Percentiles rank a stretch among this genome's conserved stretches.
These are phyloP conservation scores for Montifringilla adamsi DNA, from an alignment of 2,113 vertebrate species.

Conservation along the genomic window DNA sequence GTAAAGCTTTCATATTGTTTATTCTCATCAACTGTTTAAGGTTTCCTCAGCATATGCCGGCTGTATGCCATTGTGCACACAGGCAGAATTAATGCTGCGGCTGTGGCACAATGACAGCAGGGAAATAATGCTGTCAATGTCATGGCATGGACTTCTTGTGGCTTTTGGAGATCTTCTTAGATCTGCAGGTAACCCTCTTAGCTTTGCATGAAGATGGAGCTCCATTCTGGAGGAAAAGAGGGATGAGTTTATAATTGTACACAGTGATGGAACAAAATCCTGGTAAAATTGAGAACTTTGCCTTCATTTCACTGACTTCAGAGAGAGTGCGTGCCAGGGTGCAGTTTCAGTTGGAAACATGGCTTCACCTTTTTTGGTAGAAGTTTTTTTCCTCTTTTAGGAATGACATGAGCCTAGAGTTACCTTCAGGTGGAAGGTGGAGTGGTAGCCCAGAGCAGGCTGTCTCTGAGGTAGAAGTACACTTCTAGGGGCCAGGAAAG, in stretches of 20 bases:
- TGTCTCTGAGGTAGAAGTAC: background rate
- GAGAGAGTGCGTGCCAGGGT: background rate
- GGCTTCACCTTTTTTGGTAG: background rate
- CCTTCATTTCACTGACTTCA: background rate
- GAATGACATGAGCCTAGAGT: background rate
- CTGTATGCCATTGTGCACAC: background rate
- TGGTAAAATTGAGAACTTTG: background rate
- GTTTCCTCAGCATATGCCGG: accelerated
- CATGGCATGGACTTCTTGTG: background rate
- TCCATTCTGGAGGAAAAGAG: background rate
- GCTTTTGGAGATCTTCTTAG: background rate
- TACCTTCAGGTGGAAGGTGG: background rate
- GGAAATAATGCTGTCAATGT: background rate
- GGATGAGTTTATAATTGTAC: background rate
- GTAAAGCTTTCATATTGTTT: background rate
- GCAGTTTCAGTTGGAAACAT: background rate
- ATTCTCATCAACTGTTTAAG: background rate
- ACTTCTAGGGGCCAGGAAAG: background rate
- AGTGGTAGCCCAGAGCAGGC: background rate
- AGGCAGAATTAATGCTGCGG: background rate
- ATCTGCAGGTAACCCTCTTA: background rate
- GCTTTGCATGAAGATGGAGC: background rate
- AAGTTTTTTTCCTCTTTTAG: background rate
- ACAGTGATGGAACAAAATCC: background rate
- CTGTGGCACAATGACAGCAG: background rate